These are phyloP conservation scores for Scotopteryx bipunctaria DNA, from an alignment of 2,888 invertebrate species.

Conservation along the genomic window DNA sequence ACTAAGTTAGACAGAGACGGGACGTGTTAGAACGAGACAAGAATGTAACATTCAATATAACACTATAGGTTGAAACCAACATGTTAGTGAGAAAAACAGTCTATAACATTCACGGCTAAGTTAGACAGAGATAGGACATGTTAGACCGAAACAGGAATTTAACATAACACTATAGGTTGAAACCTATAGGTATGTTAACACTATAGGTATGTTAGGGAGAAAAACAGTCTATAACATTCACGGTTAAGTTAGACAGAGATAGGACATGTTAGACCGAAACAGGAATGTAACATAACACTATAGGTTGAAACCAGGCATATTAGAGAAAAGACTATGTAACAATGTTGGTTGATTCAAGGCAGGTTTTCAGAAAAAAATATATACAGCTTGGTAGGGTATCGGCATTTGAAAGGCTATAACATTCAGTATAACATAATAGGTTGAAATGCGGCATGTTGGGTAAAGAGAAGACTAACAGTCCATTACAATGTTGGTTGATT, in stretches of 20 bases:
- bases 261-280: slow-evolving; percentile 10
- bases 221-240: background rate
- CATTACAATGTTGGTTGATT: too few relatives aligned
- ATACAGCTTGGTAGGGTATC: too few relatives aligned
- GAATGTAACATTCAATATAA: background rate
- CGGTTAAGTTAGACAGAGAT: background rate
- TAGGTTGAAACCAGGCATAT: too few relatives aligned
- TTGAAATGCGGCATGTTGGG: too few relatives aligned
- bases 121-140: background rate
- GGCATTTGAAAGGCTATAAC: too few relatives aligned
- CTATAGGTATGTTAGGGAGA: background rate
- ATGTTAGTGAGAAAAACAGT: background rate
- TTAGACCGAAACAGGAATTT: background rate
- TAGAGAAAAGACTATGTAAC: too few relatives aligned
- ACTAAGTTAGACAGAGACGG: background rate
- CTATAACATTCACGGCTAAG: background rate
- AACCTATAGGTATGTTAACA: background rate
- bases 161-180: background rate
- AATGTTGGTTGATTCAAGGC: too few relatives aligned
- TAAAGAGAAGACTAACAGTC: too few relatives aligned
- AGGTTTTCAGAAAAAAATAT: too few relatives aligned
- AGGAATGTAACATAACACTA: background rate
- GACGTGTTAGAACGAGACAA: too few relatives aligned
- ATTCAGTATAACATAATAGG: too few relatives aligned
- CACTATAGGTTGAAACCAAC: background rate